Base-by-base conservation (phyloP, 2,888 invertebrate genomes). In the Hybos culiciformis region DNA sequence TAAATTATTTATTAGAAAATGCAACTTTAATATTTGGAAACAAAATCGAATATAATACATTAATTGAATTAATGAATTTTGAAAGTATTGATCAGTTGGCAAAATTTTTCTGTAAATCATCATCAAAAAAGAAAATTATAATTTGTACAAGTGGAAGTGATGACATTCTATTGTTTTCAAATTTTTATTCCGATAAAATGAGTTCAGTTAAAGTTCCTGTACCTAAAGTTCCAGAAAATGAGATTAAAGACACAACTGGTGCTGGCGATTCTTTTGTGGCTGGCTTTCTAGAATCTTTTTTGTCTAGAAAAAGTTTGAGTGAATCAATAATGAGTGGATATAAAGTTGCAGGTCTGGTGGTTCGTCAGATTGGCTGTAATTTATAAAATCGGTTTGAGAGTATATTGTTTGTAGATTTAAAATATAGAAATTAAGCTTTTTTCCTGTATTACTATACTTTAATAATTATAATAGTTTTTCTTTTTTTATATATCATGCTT, bases 121-220 rank as follows among this genome's bases (percentile, higher is more conserved):
- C 41, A 14, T 41, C 4, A 41, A 45, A 41, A 37, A 42, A 43
- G 17, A 55, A 64, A 49, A 68, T 74, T 5, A 68, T 80, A 18
- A 66, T 80, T 3, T 68, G 81, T 44, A 83, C 82, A 6, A 72
- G 80, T 53, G 80, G 78, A 9, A 59, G 66, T 1, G 60, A 71
- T 14, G 68, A 72, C 18, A 71, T 77, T 1, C 57, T 72, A 37
- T 70, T 78, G 21, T 58, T 58, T 20, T 54, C 56, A 24, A 65
- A 64, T 43, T 57, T 53, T 41, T 54, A 48, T n/a, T 55, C 51
- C 7, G 59, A 52, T 2, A 46, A 49, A 4, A 23, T 58, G 0
- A 46, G 44, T 57, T 61, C 41, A 56, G 62, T 41, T 53, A 54
- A 14, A 58, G 52, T 43, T 47, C 56, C 47, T 3, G 70, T 71